Evolutionary conservation across 2,888 invertebrate species (phyloP).

Genomic region (Crematogaster levior): DNA sequence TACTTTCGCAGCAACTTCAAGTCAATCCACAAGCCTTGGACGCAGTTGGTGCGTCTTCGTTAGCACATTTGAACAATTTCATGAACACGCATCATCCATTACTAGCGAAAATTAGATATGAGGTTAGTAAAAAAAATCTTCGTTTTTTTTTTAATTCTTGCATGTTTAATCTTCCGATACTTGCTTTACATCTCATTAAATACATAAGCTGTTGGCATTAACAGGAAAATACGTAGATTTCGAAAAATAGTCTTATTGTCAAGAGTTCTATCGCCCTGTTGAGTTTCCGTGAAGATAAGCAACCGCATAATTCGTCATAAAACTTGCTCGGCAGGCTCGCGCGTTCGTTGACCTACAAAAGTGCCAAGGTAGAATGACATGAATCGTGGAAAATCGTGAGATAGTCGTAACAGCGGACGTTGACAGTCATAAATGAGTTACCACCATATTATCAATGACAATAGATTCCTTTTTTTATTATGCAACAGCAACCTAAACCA

Average conservation of each 20-base stretch:
- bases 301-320: constrained; percentile 49
- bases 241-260: constrained; percentile 21
- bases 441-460: constrained; percentile 27
- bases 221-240: not conserved
- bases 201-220: not conserved
- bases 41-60: constrained; percentile 75
- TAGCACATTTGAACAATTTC: constrained; percentile 86
- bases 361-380: constrained; percentile 29
- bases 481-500: constrained; percentile 21
- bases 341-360: constrained; percentile 45
- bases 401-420: constrained; percentile 45
- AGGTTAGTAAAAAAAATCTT: constrained; percentile 76
- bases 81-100: constrained; percentile 87
- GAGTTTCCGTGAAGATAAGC: constrained; percentile 29
- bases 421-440: constrained; percentile 52
- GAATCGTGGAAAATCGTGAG: constrained; percentile 50
- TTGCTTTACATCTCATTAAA: not conserved
- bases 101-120: constrained; percentile 83
- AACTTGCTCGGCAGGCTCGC: constrained; percentile 39
- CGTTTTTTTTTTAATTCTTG: not conserved
- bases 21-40: constrained; percentile 80
- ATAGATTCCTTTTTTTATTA: constrained; percentile 47
- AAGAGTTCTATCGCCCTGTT: not conserved
- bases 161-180: not conserved
- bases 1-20: constrained; percentile 83